phyloP scores from a whole-genome alignment of 2,113 vertebrate genomes.

The Meriones unguiculatus region DNA sequence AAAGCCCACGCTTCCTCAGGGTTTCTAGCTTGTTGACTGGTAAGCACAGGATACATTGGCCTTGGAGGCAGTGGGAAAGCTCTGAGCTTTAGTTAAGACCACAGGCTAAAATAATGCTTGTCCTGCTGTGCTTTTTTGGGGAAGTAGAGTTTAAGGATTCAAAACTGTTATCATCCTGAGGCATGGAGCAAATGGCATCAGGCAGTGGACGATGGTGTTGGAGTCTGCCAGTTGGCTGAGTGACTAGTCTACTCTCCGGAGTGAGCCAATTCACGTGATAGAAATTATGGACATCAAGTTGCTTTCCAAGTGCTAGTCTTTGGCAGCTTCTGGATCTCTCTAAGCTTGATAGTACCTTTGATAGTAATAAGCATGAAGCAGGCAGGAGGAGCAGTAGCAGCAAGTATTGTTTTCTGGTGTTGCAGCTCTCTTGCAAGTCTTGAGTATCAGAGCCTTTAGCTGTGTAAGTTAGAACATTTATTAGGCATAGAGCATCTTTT shows the following conservation, averaged over 20 bases:
- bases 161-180: neutral
- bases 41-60: neutral
- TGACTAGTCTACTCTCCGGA: neutral
- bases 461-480: no score
- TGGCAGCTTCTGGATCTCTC: neutral
- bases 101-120: no score
- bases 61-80: neutral
- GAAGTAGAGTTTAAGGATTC: neutral
- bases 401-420: neutral
- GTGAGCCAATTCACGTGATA: neutral
- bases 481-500: neutral
- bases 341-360: neutral
- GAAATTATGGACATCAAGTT: neutral
- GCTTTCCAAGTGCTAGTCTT: neutral
- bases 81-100: neutral
- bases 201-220: neutral
- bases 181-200: neutral
- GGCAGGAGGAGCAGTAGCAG: neutral
- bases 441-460: neutral
- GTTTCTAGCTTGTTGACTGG: neutral
- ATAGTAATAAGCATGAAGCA: neutral
- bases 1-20: neutral
- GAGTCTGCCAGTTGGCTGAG: neutral
- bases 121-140: neutral
- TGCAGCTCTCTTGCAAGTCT: neutral